Base-by-base conservation (phyloP, 2,113 vertebrate genomes). In the Mugil cephalus region DNA sequence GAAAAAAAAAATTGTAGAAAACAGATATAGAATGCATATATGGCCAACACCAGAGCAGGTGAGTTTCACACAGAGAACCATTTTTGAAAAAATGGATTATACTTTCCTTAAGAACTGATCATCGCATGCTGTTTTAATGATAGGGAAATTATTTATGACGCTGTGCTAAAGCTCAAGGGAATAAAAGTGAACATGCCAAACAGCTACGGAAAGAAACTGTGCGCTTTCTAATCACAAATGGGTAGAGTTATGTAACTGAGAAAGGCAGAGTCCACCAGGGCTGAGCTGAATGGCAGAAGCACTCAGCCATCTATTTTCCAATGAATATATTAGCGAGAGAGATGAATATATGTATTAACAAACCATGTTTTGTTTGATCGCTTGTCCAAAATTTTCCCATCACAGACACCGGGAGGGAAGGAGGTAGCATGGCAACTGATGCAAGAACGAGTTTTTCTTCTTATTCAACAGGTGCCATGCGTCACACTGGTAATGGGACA, bases 181-280 rank as follows among this genome's bases (percentile, higher is more conserved):
- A 36, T 10, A 11, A 10, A 12, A 8, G 7, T 2, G 0, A 63
- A 50, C 7, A 19, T 42, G n/a, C 15, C 30, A 24, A 38, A 4
- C 21, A 45, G 30, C 60, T 9, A 15, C 5, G 36, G 12, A 3
- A 58, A 10, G 54, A 58, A 58, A 19, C 35, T 58, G 65, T 59
- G 56, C 53, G 40, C 24, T 19, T 69, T 51, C n/a, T 30, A 46
- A 71, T 81, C 81, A 73, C 67, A 71, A 73, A 62, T n/a, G 69
- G 46, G 39, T 35, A 65, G 8, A 1, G 69, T 87, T 89, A 79
- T 73, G 76, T 79, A 80, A 86, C 68, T 7, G 71, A 76, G 18
- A 63, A 17, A 60, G 81, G 52, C 65, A 65, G 59, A 78, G 83
- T 83, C 79, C 66, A 42, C 65, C 9, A 64, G 68, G 82, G 71